These are phyloP conservation scores for Girardinichthys multiradiatus DNA, from an alignment of 2,113 vertebrate species.

Conservation along the genomic window DNA sequence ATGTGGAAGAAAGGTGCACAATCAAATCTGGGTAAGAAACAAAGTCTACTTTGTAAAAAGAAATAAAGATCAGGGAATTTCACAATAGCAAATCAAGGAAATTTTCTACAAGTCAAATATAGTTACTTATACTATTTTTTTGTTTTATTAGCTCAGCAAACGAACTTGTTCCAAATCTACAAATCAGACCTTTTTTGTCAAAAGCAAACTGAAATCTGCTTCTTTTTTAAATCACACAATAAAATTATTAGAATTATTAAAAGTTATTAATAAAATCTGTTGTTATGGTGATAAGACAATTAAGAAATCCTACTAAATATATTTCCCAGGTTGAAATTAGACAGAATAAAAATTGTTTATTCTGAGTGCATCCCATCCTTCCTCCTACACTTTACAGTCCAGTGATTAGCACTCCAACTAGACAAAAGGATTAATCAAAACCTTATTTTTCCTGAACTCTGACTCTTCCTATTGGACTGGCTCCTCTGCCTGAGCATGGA, in stretches of 20 bases:
- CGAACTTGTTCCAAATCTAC: too few relatives aligned
- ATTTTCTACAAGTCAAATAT: too few relatives aligned
- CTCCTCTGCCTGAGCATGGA: conserved; percentile 52
- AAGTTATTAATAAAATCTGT: neutral
- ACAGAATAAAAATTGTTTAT: neutral
- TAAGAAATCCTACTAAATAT: neutral
- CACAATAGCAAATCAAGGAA: too few relatives aligned
- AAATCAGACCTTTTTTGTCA: too few relatives aligned
- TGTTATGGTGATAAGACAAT: neutral
- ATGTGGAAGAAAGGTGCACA: conserved; percentile 10
- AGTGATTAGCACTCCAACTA: conserved; percentile 13
- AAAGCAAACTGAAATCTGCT: too few relatives aligned
- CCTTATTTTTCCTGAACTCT: conserved; percentile 49
- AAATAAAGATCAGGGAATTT: neutral
- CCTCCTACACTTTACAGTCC: neutral
- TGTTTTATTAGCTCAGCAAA: too few relatives aligned
- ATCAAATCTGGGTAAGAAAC: neutral
- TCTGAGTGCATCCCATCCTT: neutral
- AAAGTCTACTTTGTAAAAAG: neutral
- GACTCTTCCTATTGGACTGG: conserved; percentile 41
- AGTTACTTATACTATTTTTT: too few relatives aligned
- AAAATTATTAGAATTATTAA: too few relatives aligned
- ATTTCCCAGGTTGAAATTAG: neutral
- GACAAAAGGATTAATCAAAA: conserved; percentile 34
- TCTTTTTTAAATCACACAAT: too few relatives aligned